Percentiles rank a stretch among this genome's conserved stretches.
phyloP scores from a whole-genome alignment of 2,888 invertebrate species.

The Melinaea menophilus region DNA sequence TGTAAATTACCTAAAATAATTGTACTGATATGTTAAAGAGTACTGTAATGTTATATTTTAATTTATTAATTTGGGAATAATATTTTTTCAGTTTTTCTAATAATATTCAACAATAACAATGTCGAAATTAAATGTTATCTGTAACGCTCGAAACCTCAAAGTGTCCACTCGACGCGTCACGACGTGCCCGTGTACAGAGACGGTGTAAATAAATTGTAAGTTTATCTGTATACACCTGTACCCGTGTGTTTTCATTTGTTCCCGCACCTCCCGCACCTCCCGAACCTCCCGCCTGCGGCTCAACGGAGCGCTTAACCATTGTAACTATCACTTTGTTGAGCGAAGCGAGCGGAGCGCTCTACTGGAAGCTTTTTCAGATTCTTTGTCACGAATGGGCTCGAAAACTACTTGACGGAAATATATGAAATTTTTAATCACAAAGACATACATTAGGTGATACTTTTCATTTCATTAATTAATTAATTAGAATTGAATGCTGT shows the following conservation, averaged over 20 bases:
- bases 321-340: too few species aligned
- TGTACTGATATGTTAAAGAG: conserved; percentile 38
- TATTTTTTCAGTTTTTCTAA: conserved; percentile 12
- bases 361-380: too few species aligned
- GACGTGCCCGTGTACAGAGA: conserved; percentile 70
- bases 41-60: conserved; percentile 12
- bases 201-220: conserved; percentile 76
- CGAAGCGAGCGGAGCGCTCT: too few species aligned
- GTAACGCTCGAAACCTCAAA: conserved; percentile 39
- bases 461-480: too few species aligned
- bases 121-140: conserved; percentile 34
- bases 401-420: too few species aligned
- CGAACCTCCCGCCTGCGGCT: neutral
- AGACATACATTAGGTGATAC: too few species aligned
- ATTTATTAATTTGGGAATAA: conserved; percentile 14
- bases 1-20: conserved; percentile 42
- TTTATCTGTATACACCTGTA: conserved; percentile 76
- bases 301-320: too few species aligned
- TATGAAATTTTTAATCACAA: too few species aligned
- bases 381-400: too few species aligned
- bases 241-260: conserved; percentile 44
- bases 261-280: neutral
- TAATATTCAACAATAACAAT: conserved; percentile 16
- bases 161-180: conserved; percentile 61
- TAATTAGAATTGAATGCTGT: too few species aligned